Evolutionary conservation across 2,113 vertebrate species (phyloP).

Genomic region (Erythrolamprus reginae): DNA sequence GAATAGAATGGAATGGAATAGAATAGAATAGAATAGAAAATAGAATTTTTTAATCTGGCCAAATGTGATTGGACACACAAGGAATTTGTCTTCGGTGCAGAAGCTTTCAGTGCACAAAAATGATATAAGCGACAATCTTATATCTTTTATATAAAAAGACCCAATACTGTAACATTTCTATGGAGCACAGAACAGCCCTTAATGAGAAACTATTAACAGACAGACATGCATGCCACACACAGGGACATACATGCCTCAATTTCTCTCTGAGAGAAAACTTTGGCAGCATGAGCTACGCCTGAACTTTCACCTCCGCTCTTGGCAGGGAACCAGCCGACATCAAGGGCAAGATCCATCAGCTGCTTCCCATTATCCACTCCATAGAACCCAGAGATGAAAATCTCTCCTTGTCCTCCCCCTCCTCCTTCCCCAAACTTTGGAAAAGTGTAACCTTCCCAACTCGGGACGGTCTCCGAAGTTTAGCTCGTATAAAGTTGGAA

Average conservation of each 20-base stretch:
- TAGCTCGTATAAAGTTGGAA: conserved; percentile 57
- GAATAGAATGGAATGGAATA: no score
- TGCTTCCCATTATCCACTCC: conserved; percentile 66
- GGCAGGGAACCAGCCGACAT: conserved; percentile 55
- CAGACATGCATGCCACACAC: conserved; percentile 45
- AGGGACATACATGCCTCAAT: neutral
- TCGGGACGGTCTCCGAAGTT: conserved; percentile 57
- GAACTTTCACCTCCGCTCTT: conserved; percentile 61
- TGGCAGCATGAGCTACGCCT: conserved; percentile 61
- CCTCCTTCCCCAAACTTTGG: conserved; percentile 52
- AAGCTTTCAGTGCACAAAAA: no score
- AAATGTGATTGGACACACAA: no score
- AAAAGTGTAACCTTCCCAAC: conserved; percentile 54
- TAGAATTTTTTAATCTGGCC: no score
- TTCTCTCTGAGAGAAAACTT: conserved; percentile 13
- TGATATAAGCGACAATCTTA: no score
- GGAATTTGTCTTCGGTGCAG: no score
- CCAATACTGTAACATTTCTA: conserved; percentile 39
- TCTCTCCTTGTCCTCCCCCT: neutral
- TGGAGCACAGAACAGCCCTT: conserved; percentile 45
- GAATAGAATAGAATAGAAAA: no score
- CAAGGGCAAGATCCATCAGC: conserved; percentile 57
- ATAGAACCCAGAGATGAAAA: conserved; percentile 62
- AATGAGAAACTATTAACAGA: conserved; percentile 63
- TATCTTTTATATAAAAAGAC: neutral